Evolutionary conservation across 1,140 invertebrate species (phyloP), one percentile per base, ranked within the genome.

Genomic region (Nylanderia fulva): DNA sequence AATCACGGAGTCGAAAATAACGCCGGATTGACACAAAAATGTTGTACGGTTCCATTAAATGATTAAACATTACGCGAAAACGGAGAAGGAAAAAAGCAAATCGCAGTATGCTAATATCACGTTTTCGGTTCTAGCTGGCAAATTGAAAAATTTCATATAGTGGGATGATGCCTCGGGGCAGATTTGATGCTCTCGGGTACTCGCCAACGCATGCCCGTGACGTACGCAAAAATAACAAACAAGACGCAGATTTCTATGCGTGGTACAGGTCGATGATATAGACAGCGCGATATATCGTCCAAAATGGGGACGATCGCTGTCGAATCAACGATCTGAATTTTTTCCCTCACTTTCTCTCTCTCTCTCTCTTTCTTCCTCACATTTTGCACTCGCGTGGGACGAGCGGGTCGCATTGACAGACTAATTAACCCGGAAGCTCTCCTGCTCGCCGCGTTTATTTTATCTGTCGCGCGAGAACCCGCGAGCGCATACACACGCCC

Each of bases 371-470:
- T 15, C 27, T 11, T 15, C 4, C 29, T 18, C 15, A 21, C n/a
- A 33, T 80, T 54, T 36, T 48, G 45, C 15, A 15, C 29, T 0
- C 61, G 58, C 74, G 42, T 33, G 52, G 33, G 6, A 7, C 56
- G 33, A 60, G 56, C 71, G 29, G 54, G 24, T 6, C 69, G 33
- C 74, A 85, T 85, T 77, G 74, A 85, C 74, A 85, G 74, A 64
- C 83, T 85, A 85, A 85, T 85, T 85, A 85, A 85, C 24, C 83
- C 72, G 61, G 83, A 42, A 63, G 21, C 58, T 39, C 74, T 66
- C 36, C 69, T 39, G 21, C 24, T 18, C 33, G 7, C 7, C 61
- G 48, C 48, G 74, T 85, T 85, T 77, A 77, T 77, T 76, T 84
- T 84, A 76, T 75, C 71, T 54, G 56, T 63, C 39, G 58, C 18